Evolutionary conservation across 2,797 vertebrate species (phyloP).

Genomic region (Sebastes aleutianus): DNA sequence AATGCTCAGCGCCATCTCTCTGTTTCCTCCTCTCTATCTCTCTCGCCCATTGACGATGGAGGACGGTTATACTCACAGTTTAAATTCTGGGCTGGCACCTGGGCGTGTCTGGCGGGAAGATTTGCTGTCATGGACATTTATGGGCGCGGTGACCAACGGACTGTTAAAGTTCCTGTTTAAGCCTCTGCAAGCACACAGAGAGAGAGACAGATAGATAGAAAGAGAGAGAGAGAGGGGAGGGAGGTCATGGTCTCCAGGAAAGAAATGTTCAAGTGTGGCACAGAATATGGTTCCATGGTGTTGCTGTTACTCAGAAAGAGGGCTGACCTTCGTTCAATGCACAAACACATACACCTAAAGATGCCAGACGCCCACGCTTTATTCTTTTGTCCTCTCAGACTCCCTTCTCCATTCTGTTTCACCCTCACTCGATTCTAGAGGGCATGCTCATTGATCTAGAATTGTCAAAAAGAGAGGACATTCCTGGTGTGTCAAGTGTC

Average conservation of each 20-base stretch:
- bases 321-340: slow-evolving; percentile 22
- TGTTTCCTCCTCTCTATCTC: background rate
- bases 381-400: slow-evolving; percentile 20
- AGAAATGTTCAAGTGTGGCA: slow-evolving; percentile 1
- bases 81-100: slow-evolving; percentile 36
- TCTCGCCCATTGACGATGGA: background rate
- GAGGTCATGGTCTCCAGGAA: slow-evolving; percentile 14
- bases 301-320: slow-evolving; percentile 18
- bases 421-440: background rate
- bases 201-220: background rate
- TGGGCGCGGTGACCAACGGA: slow-evolving; percentile 30
- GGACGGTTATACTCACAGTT: slow-evolving; percentile 35
- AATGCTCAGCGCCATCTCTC: background rate
- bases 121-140: slow-evolving; percentile 57
- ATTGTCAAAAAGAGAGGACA: slow-evolving; percentile 33
- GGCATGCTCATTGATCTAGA: slow-evolving; percentile 24
- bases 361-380: background rate
- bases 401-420: background rate
- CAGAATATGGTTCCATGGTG: slow-evolving; percentile 25
- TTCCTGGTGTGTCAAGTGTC: slow-evolving; percentile 23
- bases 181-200: background rate
- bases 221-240: slow-evolving; percentile 8
- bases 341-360: background rate
- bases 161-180: slow-evolving; percentile 47
- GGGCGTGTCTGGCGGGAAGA: slow-evolving; percentile 35